Percentiles rank a stretch among this genome's conserved stretches.
Conservation (phyloP, 2,113 vertebrate species). For the Mustela nigripes region DNA sequence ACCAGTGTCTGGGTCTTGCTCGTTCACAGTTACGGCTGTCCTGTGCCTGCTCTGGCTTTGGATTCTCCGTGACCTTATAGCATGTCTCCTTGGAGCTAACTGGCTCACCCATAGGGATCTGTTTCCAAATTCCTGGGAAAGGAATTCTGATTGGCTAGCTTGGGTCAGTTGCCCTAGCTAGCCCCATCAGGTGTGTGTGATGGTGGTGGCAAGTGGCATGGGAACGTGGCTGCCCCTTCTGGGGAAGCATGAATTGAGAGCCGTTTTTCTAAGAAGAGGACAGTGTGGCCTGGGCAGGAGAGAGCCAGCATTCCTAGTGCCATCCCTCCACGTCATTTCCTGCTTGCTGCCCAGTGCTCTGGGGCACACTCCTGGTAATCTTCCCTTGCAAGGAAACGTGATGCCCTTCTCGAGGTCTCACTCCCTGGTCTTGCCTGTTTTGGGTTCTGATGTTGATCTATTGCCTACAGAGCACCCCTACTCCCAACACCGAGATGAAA, state of each 20-base stretch:
- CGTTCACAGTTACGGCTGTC: not conserved
- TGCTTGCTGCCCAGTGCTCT: accelerated
- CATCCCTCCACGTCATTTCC: not conserved
- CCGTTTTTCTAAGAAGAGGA: not conserved
- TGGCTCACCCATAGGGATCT: not conserved
- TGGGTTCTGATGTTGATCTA: not conserved
- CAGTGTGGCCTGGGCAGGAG: not conserved
- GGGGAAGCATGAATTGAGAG: not conserved
- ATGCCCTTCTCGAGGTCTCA: not conserved
- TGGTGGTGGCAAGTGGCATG: not conserved
- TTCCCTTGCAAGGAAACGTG: not conserved
- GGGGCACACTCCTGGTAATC: not conserved
- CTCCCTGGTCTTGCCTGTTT: not conserved
- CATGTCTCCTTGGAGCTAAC: not conserved
- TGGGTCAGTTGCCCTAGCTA: not conserved
- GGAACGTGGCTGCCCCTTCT: not conserved
- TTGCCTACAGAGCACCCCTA: not conserved
- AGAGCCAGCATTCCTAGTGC: too few relatives aligned
- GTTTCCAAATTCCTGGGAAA: not conserved
- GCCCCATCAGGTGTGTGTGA: not conserved
- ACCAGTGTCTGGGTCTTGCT: too few relatives aligned
- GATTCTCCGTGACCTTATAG: not conserved
- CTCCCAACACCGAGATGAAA: not conserved
- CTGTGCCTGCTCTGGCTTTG: accelerated
- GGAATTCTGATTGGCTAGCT: not conserved